phyloP scores from a whole-genome alignment of 2,797 vertebrate species.

The Pagetopsis macropterus region DNA sequence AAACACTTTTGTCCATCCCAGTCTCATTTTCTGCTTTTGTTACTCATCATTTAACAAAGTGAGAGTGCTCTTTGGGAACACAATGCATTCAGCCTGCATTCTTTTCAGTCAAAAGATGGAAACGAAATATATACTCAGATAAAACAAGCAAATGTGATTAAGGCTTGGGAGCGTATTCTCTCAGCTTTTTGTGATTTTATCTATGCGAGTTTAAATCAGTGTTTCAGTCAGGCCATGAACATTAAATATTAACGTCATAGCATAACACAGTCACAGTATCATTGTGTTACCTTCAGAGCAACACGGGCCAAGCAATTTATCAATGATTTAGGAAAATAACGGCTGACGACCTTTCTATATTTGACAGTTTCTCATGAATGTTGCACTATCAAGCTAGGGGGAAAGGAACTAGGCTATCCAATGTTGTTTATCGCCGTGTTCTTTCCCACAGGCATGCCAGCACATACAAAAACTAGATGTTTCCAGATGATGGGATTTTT shows the following conservation, averaged over 20 bases:
- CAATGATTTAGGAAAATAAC: constrained; percentile 32
- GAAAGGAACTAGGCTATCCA: constrained; percentile 12
- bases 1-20: constrained; percentile 26
- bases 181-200: constrained; percentile 2
- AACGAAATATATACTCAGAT: constrained; percentile 25
- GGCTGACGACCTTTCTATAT: constrained; percentile 36
- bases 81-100: constrained; percentile 27
- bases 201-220: neutral
- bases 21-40: constrained; percentile 22
- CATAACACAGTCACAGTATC: neutral
- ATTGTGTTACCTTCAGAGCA: constrained; percentile 8
- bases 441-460: constrained; percentile 13
- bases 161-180: constrained; percentile 11
- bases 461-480: constrained; percentile 13
- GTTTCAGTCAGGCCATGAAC: neutral
- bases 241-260: neutral
- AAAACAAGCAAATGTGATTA: constrained; percentile 22
- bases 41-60: constrained; percentile 44
- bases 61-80: constrained; percentile 22
- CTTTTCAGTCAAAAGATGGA: constrained; percentile 35
- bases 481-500: constrained; percentile 14
- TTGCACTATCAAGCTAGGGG: constrained; percentile 32
- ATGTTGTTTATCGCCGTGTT: constrained; percentile 33
- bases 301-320: constrained; percentile 19
- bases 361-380: constrained; percentile 50